Evolutionary conservation across 2,888 invertebrate species (phyloP).

Genomic region (Lamellibrachia satsuma): DNA sequence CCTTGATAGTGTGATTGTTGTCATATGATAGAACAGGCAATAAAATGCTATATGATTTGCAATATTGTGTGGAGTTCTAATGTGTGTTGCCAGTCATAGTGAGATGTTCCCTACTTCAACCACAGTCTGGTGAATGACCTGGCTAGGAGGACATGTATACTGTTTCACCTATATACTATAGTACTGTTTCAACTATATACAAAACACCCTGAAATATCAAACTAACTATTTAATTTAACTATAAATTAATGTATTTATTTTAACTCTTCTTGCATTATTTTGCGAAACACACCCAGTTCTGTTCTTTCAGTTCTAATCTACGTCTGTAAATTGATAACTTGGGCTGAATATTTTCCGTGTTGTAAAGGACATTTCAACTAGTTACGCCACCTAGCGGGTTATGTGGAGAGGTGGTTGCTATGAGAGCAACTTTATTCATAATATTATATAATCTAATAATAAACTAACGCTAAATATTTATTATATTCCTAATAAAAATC

Average conservation of each 20-base stretch:
- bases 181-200: too few species aligned
- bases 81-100: background rate
- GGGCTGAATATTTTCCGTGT: background rate
- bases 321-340: background rate
- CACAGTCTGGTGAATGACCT: background rate
- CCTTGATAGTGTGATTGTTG: background rate
- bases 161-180: too few species aligned
- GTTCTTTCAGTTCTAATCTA: too few species aligned
- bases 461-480: too few species aligned
- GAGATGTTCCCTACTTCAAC: background rate
- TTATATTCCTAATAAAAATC: too few species aligned
- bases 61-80: background rate
- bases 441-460: too few species aligned
- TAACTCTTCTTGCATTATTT: too few species aligned
- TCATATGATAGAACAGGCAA: background rate
- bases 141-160: background rate
- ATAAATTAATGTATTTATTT: too few species aligned
- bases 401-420: background rate
- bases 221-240: too few species aligned
- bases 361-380: background rate
- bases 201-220: too few species aligned
- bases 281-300: too few species aligned
- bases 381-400: background rate
- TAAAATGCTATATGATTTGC: slow-evolving; percentile 17
- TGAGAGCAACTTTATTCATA: too few species aligned